Evolutionary conservation across 2,888 invertebrate species (phyloP).

Genomic region (Tromatobia lineatoria): DNA sequence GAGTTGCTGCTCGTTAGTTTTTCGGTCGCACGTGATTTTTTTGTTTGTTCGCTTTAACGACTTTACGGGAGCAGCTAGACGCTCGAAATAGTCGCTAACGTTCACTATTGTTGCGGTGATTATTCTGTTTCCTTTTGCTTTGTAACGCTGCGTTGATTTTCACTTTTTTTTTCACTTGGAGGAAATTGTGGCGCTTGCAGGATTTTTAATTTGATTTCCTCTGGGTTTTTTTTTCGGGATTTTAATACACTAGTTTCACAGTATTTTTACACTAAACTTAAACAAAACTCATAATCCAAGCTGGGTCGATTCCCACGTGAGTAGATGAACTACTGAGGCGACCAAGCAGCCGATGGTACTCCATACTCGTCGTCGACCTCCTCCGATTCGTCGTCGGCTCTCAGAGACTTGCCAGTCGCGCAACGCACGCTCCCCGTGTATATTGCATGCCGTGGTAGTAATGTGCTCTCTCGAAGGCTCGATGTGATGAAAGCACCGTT

Average conservation of each 20-base stretch:
- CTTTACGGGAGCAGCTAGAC: not conserved
- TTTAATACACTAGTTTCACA: not conserved
- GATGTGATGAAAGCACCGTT: conserved; percentile 72
- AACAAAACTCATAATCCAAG: conserved; percentile 19
- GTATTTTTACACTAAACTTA: conserved; percentile 8
- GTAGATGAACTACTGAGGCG: not conserved
- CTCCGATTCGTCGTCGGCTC: conserved; percentile 13
- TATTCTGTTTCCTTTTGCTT: not conserved
- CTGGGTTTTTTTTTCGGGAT: not conserved
- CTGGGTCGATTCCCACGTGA: not conserved
- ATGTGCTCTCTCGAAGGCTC: conserved; percentile 33
- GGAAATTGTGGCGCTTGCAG: not conserved
- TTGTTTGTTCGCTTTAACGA: not conserved
- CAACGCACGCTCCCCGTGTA: conserved; percentile 3
- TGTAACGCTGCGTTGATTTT: not conserved
- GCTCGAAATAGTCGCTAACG: not conserved
- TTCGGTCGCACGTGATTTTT: not conserved
- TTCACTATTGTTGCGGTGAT: not conserved
- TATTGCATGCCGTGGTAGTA: conserved; percentile 11
- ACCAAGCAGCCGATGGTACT: conserved; percentile 7
- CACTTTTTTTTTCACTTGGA: conserved; percentile 23
- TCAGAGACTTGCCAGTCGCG: conserved; percentile 1
- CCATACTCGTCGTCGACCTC: conserved; percentile 15
- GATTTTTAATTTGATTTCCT: not conserved
- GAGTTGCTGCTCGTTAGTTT: not conserved